phyloP scores from a whole-genome alignment of 2,888 invertebrate genomes.

The Euclidia mi region DNA sequence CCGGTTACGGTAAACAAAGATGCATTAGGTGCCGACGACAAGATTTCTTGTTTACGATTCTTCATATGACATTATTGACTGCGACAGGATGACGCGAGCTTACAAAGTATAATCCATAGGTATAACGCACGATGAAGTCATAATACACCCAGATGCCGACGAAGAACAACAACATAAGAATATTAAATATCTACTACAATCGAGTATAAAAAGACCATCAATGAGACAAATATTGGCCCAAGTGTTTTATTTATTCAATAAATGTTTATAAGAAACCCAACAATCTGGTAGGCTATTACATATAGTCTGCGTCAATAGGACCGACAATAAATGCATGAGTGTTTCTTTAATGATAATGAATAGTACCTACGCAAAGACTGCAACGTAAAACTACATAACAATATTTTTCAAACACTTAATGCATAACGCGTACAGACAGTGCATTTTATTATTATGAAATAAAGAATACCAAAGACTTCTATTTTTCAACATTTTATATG shows the following conservation, averaged over 20 bases:
- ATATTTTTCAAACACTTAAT: constrained; percentile 16
- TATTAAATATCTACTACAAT: neutral
- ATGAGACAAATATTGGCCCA: constrained; percentile 12
- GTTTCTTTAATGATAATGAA: constrained; percentile 7
- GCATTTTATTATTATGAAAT: neutral
- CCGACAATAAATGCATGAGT: neutral
- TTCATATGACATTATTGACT: constrained; percentile 20
- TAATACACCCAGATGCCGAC: constrained; percentile 13
- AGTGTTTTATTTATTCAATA: constrained; percentile 1
- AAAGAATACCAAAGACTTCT: neutral
- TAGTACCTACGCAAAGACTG: neutral
- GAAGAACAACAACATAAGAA: neutral
- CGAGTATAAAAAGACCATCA: neutral
- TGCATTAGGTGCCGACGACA: constrained; percentile 19
- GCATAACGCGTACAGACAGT: constrained; percentile 1
- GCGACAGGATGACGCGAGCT: constrained; percentile 23
- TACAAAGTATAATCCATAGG: neutral
- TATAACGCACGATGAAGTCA: constrained; percentile 16
- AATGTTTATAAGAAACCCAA: constrained; percentile 8
- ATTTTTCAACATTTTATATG: constrained; percentile 20
- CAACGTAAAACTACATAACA: constrained; percentile 4
- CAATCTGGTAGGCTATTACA: constrained; percentile 10
- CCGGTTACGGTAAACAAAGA: constrained; percentile 23
- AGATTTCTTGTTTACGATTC: constrained; percentile 18
- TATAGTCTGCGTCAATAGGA: constrained; percentile 1